Evolutionary conservation across 2,888 invertebrate species (phyloP).

Genomic region (Eucera pruinosa): DNA sequence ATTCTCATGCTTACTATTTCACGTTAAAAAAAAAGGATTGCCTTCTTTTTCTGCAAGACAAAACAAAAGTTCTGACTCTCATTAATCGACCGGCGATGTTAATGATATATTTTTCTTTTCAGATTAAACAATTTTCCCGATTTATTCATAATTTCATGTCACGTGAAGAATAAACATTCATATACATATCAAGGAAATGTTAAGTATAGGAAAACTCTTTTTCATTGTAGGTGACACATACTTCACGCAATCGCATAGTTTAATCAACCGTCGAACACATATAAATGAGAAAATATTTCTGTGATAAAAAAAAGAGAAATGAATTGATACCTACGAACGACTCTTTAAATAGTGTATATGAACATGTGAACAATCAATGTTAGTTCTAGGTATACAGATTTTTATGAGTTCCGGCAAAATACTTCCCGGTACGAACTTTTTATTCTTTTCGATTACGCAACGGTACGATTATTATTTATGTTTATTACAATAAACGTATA

Average conservation of each 20-base stretch:
- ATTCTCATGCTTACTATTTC: conserved; percentile 23
- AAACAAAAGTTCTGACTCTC: not conserved
- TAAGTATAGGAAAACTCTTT: conserved; percentile 51
- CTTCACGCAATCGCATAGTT: conserved; percentile 3
- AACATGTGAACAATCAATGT: conserved; percentile 6
- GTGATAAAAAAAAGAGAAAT: conserved; percentile 46
- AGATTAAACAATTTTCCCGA: conserved; percentile 55
- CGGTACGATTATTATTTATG: not conserved
- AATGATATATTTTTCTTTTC: conserved; percentile 55
- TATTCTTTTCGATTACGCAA: conserved; percentile 16
- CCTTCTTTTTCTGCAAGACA: conserved; percentile 2
- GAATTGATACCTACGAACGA: conserved; percentile 12
- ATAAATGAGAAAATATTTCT: conserved; percentile 56
- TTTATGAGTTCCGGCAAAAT: conserved; percentile 10
- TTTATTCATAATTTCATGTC: conserved; percentile 52
- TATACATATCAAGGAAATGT: conserved; percentile 34
- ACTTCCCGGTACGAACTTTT: not conserved
- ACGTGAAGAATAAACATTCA: conserved; percentile 44
- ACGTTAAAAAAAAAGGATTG: not conserved
- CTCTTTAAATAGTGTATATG: conserved; percentile 32
- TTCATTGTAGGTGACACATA: conserved; percentile 40
- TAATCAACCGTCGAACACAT: conserved; percentile 22
- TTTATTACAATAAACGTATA: not conserved
- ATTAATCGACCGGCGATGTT: not conserved
- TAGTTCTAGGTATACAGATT: conserved; percentile 2